A percentile compares a stretch with the other conserved stretches of the same genome.
These are phyloP conservation scores for Alloscopus bannaensis DNA, from an alignment of 2,888 invertebrate species.

Conservation along the genomic window DNA sequence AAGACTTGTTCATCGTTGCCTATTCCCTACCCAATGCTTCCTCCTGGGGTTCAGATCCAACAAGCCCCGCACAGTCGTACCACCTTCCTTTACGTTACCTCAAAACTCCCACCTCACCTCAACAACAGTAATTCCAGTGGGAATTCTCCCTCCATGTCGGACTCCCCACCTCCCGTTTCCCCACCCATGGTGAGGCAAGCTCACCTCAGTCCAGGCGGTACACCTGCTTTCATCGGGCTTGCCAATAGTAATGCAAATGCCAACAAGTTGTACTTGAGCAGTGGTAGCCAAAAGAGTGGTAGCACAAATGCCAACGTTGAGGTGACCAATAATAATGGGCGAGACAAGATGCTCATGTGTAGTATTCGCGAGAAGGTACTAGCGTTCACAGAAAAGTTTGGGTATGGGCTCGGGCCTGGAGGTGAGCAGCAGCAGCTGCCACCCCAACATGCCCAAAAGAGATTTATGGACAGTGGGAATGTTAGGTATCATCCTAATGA, in stretches of 20 bases:
- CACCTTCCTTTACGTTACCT: conserved; percentile 73
- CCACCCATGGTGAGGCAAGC: conserved; percentile 39
- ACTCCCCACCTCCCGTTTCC: conserved; percentile 40
- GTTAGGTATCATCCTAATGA: conserved; percentile 13
- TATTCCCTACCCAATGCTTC: conserved; percentile 73
- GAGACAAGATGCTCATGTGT: conserved; percentile 53
- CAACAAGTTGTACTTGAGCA: conserved; percentile 29
- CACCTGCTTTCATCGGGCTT: conserved; percentile 19
- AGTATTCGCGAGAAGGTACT: conserved; percentile 69
- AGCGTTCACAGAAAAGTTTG: conserved; percentile 72
- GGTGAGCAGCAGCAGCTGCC: conserved; percentile 26
- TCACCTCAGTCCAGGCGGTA: conserved; percentile 5
- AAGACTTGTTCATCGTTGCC: conserved; percentile 51
- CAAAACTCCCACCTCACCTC: conserved; percentile 69
- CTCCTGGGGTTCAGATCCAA: conserved; percentile 72
- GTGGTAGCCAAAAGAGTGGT: conserved; percentile 42
- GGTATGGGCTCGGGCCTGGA: conserved; percentile 65
- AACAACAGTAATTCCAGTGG: conserved; percentile 10
- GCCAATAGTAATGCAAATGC: conserved; percentile 50
- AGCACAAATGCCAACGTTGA: conserved; percentile 48
- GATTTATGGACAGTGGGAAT: conserved; percentile 29
- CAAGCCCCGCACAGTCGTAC: conserved; percentile 72
- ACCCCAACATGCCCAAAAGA: conserved; percentile 35
- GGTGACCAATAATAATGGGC: conserved; percentile 1
- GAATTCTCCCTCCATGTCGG: neutral